A percentile compares a stretch with the other conserved stretches of the same genome.
Evolutionary conservation across 2,888 invertebrate species (phyloP).

Genomic region (Orthosia cruda): DNA sequence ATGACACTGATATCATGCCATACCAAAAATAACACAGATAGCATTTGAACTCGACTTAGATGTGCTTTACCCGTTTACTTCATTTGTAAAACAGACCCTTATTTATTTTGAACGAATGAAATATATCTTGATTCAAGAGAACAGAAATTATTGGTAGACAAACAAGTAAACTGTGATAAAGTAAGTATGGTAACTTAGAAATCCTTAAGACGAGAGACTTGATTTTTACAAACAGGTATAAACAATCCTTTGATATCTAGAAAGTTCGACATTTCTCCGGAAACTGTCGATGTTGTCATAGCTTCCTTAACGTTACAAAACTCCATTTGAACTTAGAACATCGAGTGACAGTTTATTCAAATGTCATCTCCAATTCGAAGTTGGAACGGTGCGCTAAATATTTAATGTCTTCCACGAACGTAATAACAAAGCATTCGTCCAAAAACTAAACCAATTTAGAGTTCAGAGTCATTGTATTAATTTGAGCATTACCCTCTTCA

Average conservation of each 20-base stretch:
- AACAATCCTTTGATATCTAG: not conserved
- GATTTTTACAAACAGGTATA: not conserved
- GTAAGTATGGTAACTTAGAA: not conserved
- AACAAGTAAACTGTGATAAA: not conserved
- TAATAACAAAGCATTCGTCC: not conserved
- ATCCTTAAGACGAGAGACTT: not conserved
- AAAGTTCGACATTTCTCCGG: conserved; percentile 25
- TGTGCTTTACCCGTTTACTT: no score
- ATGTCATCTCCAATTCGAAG: conserved; percentile 33
- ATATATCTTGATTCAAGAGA: no score
- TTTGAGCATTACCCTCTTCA: not conserved
- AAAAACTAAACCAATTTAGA: conserved; percentile 3
- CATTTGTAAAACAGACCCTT: no score
- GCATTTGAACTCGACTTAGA: no score
- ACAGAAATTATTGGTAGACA: not conserved
- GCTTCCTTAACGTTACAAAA: conserved; percentile 36
- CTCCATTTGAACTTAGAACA: conserved; percentile 55
- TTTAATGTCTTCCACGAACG: not conserved
- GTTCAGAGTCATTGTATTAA: not conserved
- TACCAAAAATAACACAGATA: no score
- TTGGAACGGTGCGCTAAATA: conserved; percentile 10
- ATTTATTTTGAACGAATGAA: no score
- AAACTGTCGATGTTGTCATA: conserved; percentile 12
- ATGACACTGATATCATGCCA: no score
- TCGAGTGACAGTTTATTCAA: conserved; percentile 47